Conservation (phyloP, 2,888 invertebrate genomes). For the Lapara coniferarum region DNA sequence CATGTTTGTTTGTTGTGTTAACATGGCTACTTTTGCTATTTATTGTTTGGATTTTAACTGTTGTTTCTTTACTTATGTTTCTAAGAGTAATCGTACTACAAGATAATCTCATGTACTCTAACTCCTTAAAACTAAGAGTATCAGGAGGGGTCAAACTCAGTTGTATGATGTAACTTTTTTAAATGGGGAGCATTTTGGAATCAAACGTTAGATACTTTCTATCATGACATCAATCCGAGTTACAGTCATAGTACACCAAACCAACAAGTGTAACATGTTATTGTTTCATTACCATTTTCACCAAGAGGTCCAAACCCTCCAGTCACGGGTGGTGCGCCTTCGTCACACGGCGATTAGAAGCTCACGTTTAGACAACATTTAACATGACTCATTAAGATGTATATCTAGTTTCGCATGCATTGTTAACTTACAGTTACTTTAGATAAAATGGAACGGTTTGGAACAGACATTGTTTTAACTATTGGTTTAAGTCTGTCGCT, state of each 20-base stretch:
- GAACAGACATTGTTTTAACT: slow-evolving; percentile 19
- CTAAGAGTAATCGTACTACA: too few species aligned
- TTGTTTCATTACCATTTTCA: neutral
- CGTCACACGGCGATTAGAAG: slow-evolving; percentile 30
- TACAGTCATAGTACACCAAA: too few species aligned
- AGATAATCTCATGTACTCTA: too few species aligned
- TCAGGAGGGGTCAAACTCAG: too few species aligned
- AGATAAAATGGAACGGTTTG: slow-evolving; percentile 20
- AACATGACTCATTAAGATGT: slow-evolving; percentile 56
- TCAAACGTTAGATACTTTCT: too few species aligned
- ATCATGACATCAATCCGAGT: too few species aligned
- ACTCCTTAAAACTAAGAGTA: too few species aligned
- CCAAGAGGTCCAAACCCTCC: neutral
- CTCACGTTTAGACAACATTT: slow-evolving; percentile 47
- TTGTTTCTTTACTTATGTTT: too few species aligned
- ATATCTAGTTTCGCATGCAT: slow-evolving; percentile 48
- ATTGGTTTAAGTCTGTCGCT: slow-evolving; percentile 23
- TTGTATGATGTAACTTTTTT: too few species aligned
- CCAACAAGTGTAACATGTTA: neutral
- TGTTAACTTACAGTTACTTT: slow-evolving; percentile 33
- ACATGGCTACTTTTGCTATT: neutral
- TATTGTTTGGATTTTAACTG: neutral
- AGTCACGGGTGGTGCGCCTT: slow-evolving; percentile 12
- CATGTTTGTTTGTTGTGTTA: slow-evolving; percentile 15
- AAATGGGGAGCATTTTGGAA: too few species aligned